Conservation (phyloP, 2,888 invertebrate species). For the Drosophila multiciliata region DNA sequence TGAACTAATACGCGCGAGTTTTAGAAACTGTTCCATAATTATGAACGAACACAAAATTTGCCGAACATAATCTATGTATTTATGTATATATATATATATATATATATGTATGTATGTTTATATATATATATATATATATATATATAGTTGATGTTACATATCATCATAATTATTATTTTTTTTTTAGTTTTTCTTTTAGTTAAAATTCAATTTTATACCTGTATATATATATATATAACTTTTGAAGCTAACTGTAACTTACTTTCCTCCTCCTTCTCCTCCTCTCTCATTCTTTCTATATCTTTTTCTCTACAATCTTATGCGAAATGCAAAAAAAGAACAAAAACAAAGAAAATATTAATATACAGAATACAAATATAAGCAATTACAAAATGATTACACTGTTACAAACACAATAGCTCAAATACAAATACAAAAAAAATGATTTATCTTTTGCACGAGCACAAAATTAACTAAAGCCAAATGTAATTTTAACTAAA, state of each 20-base stretch:
- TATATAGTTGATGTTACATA: constrained; percentile 1
- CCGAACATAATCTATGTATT: constrained; percentile 29
- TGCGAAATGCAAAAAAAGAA: constrained; percentile 43
- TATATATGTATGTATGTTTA: background rate
- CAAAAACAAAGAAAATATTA: constrained; percentile 1
- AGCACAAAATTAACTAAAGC: constrained; percentile 45
- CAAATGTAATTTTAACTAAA: constrained; percentile 70
- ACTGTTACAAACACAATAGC: constrained; percentile 26
- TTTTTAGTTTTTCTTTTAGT: constrained; percentile 42
- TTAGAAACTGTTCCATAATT: constrained; percentile 62
- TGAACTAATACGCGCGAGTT: constrained; percentile 76
- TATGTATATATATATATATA: background rate
- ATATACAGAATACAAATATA: constrained; percentile 20
- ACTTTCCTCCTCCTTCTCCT: constrained; percentile 6
- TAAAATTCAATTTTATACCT: constrained; percentile 73
- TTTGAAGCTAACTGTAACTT: constrained; percentile 58
- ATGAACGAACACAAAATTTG: constrained; percentile 41
- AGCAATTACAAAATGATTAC: background rate
- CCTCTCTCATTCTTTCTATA: constrained; percentile 7
- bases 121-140: background rate
- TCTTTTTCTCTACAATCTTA: constrained; percentile 22
- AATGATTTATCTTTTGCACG: constrained; percentile 21
- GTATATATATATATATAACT: constrained; percentile 53
- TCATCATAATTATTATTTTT: background rate
- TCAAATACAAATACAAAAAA: constrained; percentile 25